Conservation (phyloP, 2,113 vertebrate species). For the Macrotis lagotis region DNA sequence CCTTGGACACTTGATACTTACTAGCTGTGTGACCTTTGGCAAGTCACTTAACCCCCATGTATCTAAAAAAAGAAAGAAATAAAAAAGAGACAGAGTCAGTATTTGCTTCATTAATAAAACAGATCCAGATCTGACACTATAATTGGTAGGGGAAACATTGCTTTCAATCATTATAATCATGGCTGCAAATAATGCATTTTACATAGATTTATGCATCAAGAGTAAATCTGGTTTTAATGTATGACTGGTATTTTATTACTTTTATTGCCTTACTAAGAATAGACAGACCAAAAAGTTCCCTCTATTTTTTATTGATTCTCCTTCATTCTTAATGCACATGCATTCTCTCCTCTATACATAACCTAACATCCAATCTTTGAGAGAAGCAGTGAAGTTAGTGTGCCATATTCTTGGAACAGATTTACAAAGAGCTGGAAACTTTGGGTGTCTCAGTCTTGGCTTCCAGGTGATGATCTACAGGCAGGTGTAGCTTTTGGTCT, state of each 20-base stretch:
- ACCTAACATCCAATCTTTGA: not conserved
- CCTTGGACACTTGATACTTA: too few species aligned
- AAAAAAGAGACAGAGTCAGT: not conserved
- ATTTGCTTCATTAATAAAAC: not conserved
- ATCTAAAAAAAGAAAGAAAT: too few species aligned
- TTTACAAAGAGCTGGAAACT: not conserved
- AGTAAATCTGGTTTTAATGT: not conserved
- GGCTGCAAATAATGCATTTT: not conserved
- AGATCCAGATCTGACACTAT: not conserved
- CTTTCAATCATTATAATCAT: not conserved
- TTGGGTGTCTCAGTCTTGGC: not conserved
- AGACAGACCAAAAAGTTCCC: not conserved
- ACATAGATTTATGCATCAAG: slow-evolving; percentile 8
- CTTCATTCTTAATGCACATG: not conserved
- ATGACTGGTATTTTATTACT: not conserved
- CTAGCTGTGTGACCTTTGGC: too few species aligned
- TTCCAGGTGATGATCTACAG: not conserved
- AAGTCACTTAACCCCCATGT: too few species aligned
- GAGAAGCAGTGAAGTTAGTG: not conserved
- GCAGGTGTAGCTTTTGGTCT: not conserved
- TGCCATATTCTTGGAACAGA: not conserved
- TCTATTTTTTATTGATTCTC: not conserved
- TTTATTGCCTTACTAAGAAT: slow-evolving; percentile 28
- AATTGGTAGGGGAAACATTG: not conserved
- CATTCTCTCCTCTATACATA: not conserved